Conservation (phyloP, 1,140 invertebrate species). For the Drosophila pandora region DNA sequence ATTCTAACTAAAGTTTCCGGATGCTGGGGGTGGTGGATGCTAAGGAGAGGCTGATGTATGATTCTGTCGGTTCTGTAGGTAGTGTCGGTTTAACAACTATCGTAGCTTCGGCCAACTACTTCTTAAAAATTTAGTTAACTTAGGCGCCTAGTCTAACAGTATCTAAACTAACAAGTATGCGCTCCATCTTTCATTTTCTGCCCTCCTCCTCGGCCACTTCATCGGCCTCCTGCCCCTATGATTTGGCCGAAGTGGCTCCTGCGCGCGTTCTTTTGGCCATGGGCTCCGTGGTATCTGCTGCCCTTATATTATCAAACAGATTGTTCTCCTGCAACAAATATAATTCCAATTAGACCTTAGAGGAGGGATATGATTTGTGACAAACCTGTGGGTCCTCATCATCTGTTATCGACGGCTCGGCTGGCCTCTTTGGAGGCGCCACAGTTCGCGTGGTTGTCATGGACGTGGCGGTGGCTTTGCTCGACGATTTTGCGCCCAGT, state of each 20-base stretch:
- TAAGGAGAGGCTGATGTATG: constrained; percentile 5
- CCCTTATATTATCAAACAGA: constrained; percentile 69
- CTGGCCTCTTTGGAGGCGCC: constrained; percentile 47
- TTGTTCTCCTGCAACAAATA: constrained; percentile 56
- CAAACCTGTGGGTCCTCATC: constrained; percentile 65
- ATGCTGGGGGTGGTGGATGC: constrained; percentile 10
- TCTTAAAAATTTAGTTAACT: constrained; percentile 80
- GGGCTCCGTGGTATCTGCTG: constrained; percentile 69
- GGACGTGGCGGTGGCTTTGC: constrained; percentile 46
- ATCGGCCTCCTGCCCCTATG: constrained; percentile 26
- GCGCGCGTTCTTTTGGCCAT: constrained; percentile 68
- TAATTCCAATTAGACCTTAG: background rate
- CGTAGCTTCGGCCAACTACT: constrained; percentile 51
- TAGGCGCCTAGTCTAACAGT: constrained; percentile 67
- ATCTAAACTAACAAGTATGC: constrained; percentile 72
- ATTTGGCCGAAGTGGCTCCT: constrained; percentile 62
- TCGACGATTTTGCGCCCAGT: constrained; percentile 50
- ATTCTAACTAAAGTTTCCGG: constrained; percentile 11
- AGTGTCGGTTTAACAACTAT: constrained; percentile 63
- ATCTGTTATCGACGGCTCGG: constrained; percentile 49
- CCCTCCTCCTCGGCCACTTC: background rate
- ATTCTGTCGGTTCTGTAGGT: constrained; percentile 50
- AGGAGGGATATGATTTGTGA: background rate
- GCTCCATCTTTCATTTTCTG: constrained; percentile 21
- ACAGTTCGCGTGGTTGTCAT: constrained; percentile 30